phyloP scores from a whole-genome alignment of 2,113 vertebrate species.

The Philantomba maxwellii region DNA sequence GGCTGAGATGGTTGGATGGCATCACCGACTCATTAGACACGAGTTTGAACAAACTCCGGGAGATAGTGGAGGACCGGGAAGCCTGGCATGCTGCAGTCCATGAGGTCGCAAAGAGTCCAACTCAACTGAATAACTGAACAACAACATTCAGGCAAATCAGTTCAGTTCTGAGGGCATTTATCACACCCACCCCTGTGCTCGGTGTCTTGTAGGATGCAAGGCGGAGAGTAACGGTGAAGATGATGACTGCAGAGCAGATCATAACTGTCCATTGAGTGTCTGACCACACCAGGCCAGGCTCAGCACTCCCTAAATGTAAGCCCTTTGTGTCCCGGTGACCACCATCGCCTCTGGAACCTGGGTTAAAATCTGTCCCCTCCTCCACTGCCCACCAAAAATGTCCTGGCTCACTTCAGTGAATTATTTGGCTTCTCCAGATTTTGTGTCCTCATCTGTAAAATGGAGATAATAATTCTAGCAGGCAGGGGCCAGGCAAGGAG shows the following conservation, averaged over 20 bases:
- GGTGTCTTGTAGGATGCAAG: neutral
- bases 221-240: neutral
- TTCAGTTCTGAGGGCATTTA: neutral
- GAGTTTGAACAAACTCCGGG: neutral
- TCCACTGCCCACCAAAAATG: neutral
- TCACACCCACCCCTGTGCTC: neutral
- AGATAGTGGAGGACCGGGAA: neutral
- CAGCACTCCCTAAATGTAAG: neutral
- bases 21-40: neutral
- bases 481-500: neutral
- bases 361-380: neutral
- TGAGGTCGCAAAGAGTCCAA: neutral
- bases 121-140: neutral
- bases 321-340: neutral
- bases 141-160: neutral
- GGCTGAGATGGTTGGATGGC: neutral
- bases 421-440: neutral
- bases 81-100: neutral
- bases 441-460: conserved; percentile 1
- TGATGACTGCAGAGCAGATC: neutral
- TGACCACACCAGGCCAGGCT: neutral
- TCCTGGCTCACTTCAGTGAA: neutral
- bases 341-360: neutral
- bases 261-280: neutral
- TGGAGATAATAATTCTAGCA: neutral